Conservation (phyloP, 2,113 vertebrate genomes). For the Carassius carassius region DNA sequence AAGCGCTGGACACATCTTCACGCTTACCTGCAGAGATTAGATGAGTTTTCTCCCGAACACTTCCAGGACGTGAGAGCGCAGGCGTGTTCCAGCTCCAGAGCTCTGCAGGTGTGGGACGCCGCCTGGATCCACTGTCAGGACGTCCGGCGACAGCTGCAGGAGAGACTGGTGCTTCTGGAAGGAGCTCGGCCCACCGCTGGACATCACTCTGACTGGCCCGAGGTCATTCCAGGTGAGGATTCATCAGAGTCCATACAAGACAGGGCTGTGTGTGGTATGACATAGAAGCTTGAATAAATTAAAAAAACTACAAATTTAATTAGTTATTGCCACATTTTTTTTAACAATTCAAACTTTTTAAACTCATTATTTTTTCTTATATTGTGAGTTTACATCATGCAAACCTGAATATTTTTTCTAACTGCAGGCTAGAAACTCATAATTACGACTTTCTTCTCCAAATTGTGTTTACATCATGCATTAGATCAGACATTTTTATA, state of each 20-base stretch:
- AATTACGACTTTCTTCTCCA: no score
- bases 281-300: not conserved
- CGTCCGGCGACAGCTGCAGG: constrained; percentile 73
- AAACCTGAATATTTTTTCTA: not conserved
- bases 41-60: constrained; percentile 72
- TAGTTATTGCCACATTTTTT: not conserved
- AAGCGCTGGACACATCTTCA: constrained; percentile 72
- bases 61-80: constrained; percentile 82
- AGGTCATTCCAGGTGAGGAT: constrained; percentile 34
- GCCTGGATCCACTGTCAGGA: constrained; percentile 77
- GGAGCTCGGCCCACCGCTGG: constrained; percentile 40
- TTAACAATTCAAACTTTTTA: not conserved
- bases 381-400: no score
- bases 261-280: not conserved
- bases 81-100: constrained; percentile 67
- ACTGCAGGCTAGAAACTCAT: not conserved
- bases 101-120: constrained; percentile 78
- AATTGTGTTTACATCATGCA: not conserved
- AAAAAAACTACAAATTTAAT: not conserved
- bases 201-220: constrained; percentile 12
- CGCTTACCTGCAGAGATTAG: constrained; percentile 79
- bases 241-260: not conserved
- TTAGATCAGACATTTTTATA: not conserved
- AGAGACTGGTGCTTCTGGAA: constrained; percentile 67
- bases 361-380: no score